phyloP scores from a whole-genome alignment of 1,140 invertebrate species.

The Drosophila malerkotliana region DNA sequence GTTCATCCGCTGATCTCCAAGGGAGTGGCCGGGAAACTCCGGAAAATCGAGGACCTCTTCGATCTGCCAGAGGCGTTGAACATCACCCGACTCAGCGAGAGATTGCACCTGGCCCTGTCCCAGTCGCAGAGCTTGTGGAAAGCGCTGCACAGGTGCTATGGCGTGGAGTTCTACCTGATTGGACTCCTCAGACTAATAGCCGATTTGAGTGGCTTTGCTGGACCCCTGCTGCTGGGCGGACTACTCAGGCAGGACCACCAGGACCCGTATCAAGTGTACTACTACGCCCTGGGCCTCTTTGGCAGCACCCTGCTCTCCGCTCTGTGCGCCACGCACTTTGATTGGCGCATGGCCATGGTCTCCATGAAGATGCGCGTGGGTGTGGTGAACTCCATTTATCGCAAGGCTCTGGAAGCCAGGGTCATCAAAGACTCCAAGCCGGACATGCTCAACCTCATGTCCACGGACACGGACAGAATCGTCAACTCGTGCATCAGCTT shows the following conservation, averaged over 20 bases:
- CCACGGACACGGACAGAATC: conserved; percentile 96
- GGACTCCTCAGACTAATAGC: conserved; percentile 94
- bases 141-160: conserved; percentile 93
- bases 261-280: conserved; percentile 87
- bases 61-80: conserved; percentile 88
- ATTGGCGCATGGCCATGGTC: conserved; percentile 93
- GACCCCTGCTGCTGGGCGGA: conserved; percentile 91
- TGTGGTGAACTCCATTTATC: conserved; percentile 93
- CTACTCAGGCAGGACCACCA: conserved; percentile 50
- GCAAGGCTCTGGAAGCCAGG: conserved; percentile 90
- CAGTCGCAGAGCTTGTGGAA: conserved; percentile 86
- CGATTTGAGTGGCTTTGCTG: conserved; percentile 93
- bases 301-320: conserved; percentile 88
- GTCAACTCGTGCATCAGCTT: conserved; percentile 98
- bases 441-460: conserved; percentile 98
- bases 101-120: conserved; percentile 63
- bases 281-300: conserved; percentile 91
- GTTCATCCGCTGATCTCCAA: conserved; percentile 93
- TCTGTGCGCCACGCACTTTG: conserved; percentile 94
- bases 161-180: conserved; percentile 93
- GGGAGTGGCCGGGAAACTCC: conserved; percentile 90
- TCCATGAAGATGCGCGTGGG: conserved; percentile 94
- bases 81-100: conserved; percentile 65
- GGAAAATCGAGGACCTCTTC: conserved; percentile 92
- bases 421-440: conserved; percentile 67